Evolutionary conservation across 2,797 vertebrate species (phyloP), one percentile per base, ranked within the genome.

Genomic region (Sebastes glaucus): DNA sequence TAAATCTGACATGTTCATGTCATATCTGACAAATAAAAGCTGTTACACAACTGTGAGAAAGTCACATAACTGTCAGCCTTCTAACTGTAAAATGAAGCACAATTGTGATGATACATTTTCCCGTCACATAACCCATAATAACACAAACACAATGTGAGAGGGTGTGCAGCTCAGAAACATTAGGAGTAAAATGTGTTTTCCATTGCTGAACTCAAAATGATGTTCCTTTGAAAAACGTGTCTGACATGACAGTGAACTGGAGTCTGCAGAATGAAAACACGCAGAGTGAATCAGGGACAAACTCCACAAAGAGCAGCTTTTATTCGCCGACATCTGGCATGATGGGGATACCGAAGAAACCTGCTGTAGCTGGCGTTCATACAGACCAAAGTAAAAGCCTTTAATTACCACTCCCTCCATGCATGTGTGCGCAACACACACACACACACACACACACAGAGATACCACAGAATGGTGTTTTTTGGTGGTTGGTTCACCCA

Each of bases 321-420:
- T 65, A 81, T 73, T 76, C 28, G 4, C 53, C 14, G 32, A 77
- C 28, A 74, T 81, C 75, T 66, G 78, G 69, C 71, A 20, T 22
- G 5, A 38, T 63, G 20, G 10, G 10, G 59, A 75, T 57, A 38
- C 42, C 63, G 65, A 3, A 27, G 11, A 82, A 49, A 71, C 53
- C 38, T 38, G 68, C 77, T 73, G 84, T 33, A 61, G 65, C 71
- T 78, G 72, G 59, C 55, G 9, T 38, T 84, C 68, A 63, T 32
- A 73, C 69, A 77, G 74, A 53, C 82, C 66, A n/a, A 56, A 75
- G 71, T 30, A 22, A 81, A 89, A 89, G 70, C 73, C 78, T 90
- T 79, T 86, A 74, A 87, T 84, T 78, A 78, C 62, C 68, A 49
- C 32, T 78, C 64, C 56, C 62, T 64, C 28, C 2, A 10, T 63